Evolutionary conservation across 2,888 invertebrate genomes (phyloP), one percentile per base, ranked within the genome.

Genomic region (Lomographa bimaculata): DNA sequence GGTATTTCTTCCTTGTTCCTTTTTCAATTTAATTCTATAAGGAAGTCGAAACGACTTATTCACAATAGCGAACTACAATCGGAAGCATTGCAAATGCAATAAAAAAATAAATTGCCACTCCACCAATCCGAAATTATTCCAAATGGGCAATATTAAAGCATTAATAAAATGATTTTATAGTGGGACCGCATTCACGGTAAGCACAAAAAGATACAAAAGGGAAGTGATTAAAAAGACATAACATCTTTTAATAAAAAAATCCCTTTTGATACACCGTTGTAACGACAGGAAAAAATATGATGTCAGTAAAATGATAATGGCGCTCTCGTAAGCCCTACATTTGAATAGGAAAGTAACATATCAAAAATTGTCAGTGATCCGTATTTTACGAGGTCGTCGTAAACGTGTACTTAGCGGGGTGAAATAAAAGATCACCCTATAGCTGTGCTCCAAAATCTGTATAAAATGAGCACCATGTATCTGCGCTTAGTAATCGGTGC

Each of bases 321-420:
- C 68, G 64, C 61, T 60, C 69, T 85, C 87, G 83, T 87, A 86
- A 89, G 85, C 64, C 64, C 67, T 56, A 59, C 79, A 85, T 89
- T 89, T 89, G 89, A 89, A 89, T 89, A 86, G 84, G 75, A 85
- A 79, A 80, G 86, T 87, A 79, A 87, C 89, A 86, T 87, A 87
- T 89, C 89, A 87, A 89, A 89, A 87, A 87, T 85, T 85, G 83
- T 85, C 89, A 86, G 76, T 85, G 86, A 89, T 86, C 87, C 87
- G 85, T 86, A 76, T 79, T 89, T 89, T 89, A 89, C 84, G 87
- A 85, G 81, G 71, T 69, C 62, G 79, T 86, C 89, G 84, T 89
- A 89, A 87, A 87, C 77, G 79, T 79, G 79, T 86, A 82, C 85
- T 87, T 84, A 85, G 77, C 75, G 68, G 70, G 62, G 71, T 75